These are phyloP conservation scores for Daktulosphaira vitifoliae DNA, from an alignment of 1,140 invertebrate species.

Conservation along the genomic window DNA sequence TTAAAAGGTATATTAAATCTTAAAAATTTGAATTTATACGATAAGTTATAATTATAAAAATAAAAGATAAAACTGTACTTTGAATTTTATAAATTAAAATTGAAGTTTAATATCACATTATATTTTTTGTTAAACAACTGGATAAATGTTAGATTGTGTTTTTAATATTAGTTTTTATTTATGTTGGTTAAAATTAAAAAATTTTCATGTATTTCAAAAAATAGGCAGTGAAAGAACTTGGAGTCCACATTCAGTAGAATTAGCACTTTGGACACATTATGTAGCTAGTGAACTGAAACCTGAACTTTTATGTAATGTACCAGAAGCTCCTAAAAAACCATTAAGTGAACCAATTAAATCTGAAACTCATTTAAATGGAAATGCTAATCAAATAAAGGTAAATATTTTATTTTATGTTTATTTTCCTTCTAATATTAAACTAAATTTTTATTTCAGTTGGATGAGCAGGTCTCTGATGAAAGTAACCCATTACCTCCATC, in stretches of 20 bases:
- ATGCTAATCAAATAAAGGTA: constrained; percentile 37
- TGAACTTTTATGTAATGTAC: constrained; percentile 68
- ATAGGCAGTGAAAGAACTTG: constrained; percentile 53
- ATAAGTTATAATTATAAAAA: too few species aligned
- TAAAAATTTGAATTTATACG: too few species aligned
- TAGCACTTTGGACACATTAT: constrained; percentile 84
- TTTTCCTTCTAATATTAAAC: background rate
- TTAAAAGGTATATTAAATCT: too few species aligned
- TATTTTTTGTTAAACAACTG: too few species aligned
- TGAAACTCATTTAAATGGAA: constrained; percentile 36
- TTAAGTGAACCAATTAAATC: constrained; percentile 35
- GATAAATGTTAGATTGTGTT: too few species aligned
- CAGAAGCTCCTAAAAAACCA: constrained; percentile 40
- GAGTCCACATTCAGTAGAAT: constrained; percentile 78
- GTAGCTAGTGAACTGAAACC: constrained; percentile 73
- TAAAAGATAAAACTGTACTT: too few species aligned
- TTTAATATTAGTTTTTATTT: too few species aligned
- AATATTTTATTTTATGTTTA: constrained; percentile 6
- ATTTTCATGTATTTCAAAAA: too few species aligned
- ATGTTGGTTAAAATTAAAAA: too few species aligned
- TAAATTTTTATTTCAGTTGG: constrained; percentile 13
- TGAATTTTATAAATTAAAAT: too few species aligned
- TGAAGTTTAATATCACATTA: too few species aligned
- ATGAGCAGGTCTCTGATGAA: constrained; percentile 45
- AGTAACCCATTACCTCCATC: constrained; percentile 42